Percentiles rank a stretch among this genome's conserved stretches.
These are phyloP conservation scores for Siphamia tubifer DNA, from an alignment of 2,113 vertebrate genomes.

Conservation along the genomic window DNA sequence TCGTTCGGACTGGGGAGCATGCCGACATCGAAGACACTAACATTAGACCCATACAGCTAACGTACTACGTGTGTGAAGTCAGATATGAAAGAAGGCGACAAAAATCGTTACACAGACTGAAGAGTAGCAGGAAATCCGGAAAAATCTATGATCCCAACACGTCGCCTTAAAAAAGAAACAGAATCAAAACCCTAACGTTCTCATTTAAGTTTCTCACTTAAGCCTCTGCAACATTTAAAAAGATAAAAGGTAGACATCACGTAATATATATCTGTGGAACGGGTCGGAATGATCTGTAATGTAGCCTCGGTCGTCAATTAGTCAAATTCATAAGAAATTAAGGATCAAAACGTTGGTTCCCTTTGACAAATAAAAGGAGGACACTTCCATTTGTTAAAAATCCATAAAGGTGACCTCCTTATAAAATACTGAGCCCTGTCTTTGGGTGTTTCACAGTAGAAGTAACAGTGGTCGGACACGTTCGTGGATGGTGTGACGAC, in stretches of 20 bases:
- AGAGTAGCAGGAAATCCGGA: not conserved
- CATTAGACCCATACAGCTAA: constrained; percentile 15
- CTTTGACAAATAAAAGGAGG: not conserved
- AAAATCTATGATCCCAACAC: not conserved
- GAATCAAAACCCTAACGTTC: not conserved
- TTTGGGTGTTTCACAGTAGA: constrained; percentile 1
- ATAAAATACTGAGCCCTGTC: not conserved
- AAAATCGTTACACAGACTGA: constrained; percentile 15
- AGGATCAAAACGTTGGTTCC: not conserved
- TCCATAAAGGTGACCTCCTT: not conserved
- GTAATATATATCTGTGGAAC: not conserved
- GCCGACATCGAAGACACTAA: constrained; percentile 37
- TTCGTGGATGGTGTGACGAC: not conserved
- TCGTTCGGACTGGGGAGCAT: constrained; percentile 35
- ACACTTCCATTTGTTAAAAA: not conserved
- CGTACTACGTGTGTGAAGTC: constrained; percentile 4
- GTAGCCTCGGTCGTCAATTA: not conserved
- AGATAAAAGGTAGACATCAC: constrained; percentile 7
- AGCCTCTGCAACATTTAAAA: not conserved
- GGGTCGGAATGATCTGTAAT: constrained; percentile 1
- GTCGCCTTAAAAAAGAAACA: not conserved
- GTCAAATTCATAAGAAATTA: constrained; percentile 4
- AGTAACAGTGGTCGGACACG: not conserved
- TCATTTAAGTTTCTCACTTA: constrained; percentile 10
- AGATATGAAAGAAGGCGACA: not conserved